Conservation (phyloP, 2,888 invertebrate species). For the Troides oblongomaculatus region DNA sequence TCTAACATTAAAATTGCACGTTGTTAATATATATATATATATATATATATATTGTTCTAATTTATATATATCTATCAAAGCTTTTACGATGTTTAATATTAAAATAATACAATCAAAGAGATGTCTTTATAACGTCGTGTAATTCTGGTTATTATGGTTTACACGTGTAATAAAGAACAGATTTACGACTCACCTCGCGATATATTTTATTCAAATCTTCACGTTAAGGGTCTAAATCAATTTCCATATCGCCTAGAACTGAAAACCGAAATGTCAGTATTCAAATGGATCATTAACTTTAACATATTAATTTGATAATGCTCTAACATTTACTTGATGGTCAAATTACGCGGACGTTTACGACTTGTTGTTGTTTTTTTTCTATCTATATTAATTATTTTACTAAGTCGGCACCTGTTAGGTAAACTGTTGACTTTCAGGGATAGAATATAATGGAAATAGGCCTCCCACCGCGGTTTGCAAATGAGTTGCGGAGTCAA, state of each 20-base stretch:
- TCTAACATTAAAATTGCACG: no score
- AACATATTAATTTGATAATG: conserved; percentile 9
- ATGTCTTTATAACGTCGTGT: conserved; percentile 1
- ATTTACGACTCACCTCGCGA: conserved; percentile 9
- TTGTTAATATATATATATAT: no score
- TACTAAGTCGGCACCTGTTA: conserved; percentile 13
- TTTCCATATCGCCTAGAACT: not conserved
- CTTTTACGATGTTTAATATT: not conserved
- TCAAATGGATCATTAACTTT: conserved; percentile 11
- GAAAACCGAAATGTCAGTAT: conserved; percentile 16
- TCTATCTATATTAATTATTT: not conserved
- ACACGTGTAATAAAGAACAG: conserved; percentile 12
- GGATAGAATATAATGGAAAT: conserved; percentile 13
- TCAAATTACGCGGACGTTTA: conserved; percentile 5
- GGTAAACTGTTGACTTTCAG: conserved; percentile 15
- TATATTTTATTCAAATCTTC: conserved; percentile 21
- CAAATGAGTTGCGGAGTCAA: conserved; percentile 48
- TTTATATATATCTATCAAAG: not conserved
- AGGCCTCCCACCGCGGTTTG: conserved; percentile 25
- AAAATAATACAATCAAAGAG: not conserved
- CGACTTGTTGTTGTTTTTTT: not conserved
- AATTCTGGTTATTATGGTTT: not conserved
- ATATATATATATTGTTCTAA: no score
- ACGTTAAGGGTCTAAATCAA: conserved; percentile 11
- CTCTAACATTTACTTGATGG: conserved; percentile 13